Evolutionary conservation across 2,113 vertebrate species (phyloP).

Genomic region (Crocuta crocuta): DNA sequence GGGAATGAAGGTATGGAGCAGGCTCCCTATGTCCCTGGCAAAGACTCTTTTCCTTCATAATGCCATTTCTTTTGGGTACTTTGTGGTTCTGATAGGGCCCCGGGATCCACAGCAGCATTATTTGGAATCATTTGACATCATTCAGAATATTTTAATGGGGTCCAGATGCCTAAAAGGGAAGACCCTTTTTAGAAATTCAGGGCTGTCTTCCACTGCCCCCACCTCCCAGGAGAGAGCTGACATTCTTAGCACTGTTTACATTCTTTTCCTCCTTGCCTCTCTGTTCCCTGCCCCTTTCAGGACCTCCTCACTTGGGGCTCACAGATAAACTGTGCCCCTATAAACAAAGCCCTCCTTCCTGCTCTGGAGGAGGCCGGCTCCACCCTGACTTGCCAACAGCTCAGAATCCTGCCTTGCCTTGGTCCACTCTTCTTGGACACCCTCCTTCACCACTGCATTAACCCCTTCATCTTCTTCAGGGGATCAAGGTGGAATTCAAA

Average conservation of each 20-base stretch:
- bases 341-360: constrained; percentile 38
- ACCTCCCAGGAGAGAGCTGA: constrained; percentile 4
- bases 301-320: neutral
- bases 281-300: neutral
- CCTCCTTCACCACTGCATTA: neutral
- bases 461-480: neutral
- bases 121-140: neutral
- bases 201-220: neutral
- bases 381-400: neutral
- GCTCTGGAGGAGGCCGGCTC: neutral
- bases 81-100: neutral
- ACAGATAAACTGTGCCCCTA: neutral
- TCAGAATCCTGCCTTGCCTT: neutral
- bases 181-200: neutral
- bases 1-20: neutral
- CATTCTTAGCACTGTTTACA: constrained; percentile 42
- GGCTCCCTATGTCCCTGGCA: neutral
- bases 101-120: neutral
- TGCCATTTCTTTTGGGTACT: neutral
- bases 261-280: constrained; percentile 13
- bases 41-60: neutral
- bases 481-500: neutral
- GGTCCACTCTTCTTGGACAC: neutral
- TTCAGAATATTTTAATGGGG: constrained; percentile 13
- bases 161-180: neutral